These are phyloP conservation scores for Perca flavescens DNA, from an alignment of 2,113 vertebrate species.

Conservation along the genomic window DNA sequence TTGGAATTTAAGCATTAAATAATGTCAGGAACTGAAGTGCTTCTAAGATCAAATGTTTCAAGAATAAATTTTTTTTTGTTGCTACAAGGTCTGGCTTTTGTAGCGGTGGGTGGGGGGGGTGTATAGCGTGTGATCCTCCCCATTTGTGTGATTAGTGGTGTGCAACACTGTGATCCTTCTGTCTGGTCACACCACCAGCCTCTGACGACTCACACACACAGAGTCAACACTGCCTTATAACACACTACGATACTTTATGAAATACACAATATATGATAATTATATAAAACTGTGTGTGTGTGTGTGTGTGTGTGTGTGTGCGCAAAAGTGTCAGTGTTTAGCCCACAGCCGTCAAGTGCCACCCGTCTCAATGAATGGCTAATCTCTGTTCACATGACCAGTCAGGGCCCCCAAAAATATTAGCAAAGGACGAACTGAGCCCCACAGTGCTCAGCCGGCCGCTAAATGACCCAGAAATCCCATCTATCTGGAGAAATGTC, in stretches of 20 bases:
- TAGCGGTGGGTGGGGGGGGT: neutral
- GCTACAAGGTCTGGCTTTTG: slow-evolving; percentile 33
- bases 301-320: neutral
- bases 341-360: slow-evolving; percentile 25
- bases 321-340: neutral
- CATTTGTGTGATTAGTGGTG: slow-evolving; percentile 59
- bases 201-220: neutral
- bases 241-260: neutral
- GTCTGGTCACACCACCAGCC: slow-evolving; percentile 44
- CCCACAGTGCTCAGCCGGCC: slow-evolving; percentile 26
- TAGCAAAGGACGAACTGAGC: slow-evolving; percentile 19
- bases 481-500: slow-evolving; percentile 61
- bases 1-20: slow-evolving; percentile 36
- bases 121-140: slow-evolving; percentile 53
- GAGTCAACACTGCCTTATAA: neutral
- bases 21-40: neutral
- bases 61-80: neutral
- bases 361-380: slow-evolving; percentile 42
- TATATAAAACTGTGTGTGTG: neutral
- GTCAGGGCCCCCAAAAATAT: slow-evolving; percentile 57
- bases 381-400: slow-evolving; percentile 63
- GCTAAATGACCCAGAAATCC: slow-evolving; percentile 68
- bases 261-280: neutral
- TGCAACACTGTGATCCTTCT: slow-evolving; percentile 60
- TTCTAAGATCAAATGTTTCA: neutral